phyloP scores from a whole-genome alignment of 2,113 vertebrate genomes.

The Accipiter cooperii region DNA sequence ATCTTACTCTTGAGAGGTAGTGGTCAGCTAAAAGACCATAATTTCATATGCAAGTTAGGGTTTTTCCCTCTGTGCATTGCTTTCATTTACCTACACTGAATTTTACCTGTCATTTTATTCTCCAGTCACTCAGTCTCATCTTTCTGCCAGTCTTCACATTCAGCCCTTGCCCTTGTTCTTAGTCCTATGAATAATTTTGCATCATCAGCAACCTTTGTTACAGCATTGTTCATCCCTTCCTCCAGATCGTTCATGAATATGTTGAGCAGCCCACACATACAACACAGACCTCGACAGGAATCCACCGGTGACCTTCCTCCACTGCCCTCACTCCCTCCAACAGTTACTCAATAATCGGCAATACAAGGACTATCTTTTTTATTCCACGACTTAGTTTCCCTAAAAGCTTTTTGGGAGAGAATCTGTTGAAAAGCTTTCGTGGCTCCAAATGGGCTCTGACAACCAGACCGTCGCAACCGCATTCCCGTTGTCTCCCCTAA shows the following conservation, averaged over 20 bases:
- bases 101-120: neutral
- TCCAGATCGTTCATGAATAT: neutral
- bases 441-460: neutral
- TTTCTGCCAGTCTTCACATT: neutral
- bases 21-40: neutral
- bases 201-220: neutral
- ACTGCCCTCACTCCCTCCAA: neutral
- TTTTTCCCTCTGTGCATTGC: neutral
- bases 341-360: neutral
- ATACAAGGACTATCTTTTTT: neutral
- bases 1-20: neutral
- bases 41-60: neutral
- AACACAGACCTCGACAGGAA: accelerated
- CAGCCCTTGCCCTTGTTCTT: neutral
- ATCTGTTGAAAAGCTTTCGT: neutral
- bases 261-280: neutral
- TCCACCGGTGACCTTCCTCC: neutral
- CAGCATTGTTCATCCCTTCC: neutral
- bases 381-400: neutral
- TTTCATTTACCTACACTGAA: neutral
- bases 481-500: neutral
- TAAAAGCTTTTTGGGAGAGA: neutral
- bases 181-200: neutral
- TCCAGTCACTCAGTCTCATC: neutral
- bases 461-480: neutral